phyloP scores from a whole-genome alignment of 2,797 vertebrate species.

The Chelonia mydas region DNA sequence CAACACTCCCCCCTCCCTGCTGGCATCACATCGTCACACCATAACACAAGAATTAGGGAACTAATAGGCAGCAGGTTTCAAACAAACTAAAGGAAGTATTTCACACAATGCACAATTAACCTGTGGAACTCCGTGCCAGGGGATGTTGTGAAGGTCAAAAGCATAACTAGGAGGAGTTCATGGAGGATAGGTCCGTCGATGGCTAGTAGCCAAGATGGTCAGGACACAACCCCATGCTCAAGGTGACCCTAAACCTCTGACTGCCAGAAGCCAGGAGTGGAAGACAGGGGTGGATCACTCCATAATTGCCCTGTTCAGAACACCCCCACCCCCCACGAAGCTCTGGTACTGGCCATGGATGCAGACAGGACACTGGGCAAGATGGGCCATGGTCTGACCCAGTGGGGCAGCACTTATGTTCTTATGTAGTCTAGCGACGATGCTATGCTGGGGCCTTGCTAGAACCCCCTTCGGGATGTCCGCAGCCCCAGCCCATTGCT shows the following conservation, averaged over 20 bases:
- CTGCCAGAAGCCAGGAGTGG: not conserved
- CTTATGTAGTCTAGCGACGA: not conserved
- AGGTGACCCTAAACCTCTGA: not conserved
- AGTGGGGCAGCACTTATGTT: not conserved
- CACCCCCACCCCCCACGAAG: not conserved
- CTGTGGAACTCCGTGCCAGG: not conserved
- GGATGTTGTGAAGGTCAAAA: not conserved
- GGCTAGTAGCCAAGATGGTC: not conserved
- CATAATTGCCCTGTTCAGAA: not conserved
- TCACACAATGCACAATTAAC: not conserved
- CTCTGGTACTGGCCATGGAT: not conserved
- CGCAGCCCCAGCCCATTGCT: not conserved
- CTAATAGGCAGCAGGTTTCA: not conserved
- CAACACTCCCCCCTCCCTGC: no score
- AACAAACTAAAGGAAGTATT: not conserved
- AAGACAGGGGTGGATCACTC: not conserved
- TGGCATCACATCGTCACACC: no score
- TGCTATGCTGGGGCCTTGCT: no score
- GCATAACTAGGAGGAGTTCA: not conserved
- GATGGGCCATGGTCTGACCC: not conserved
- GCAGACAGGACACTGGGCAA: not conserved
- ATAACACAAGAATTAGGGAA: not conserved
- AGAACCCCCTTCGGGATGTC: not conserved
- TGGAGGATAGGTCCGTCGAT: no score
- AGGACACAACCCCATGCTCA: not conserved